Evolutionary conservation across 2,113 vertebrate genomes (phyloP), one percentile per base, ranked within the genome.

Genomic region (Beaufortia kweichowensis): DNA sequence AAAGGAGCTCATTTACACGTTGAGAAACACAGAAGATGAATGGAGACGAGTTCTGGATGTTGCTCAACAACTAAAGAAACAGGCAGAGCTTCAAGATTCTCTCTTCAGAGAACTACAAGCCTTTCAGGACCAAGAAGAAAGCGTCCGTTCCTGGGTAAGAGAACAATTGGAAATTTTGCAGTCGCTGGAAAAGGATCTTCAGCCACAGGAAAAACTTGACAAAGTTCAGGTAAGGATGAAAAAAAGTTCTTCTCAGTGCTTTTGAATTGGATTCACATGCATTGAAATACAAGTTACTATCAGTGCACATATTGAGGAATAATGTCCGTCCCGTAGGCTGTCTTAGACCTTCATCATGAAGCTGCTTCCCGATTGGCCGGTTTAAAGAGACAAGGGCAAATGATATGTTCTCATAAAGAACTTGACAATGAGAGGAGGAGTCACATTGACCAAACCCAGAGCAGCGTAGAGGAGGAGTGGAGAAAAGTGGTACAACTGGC

Each of bases 401-500:
- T 21, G 23, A 35, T 92, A 55, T 88, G 84, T 31, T 78, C 85
- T 78, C 84, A 79, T 21, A 65, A 55, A 35, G 87, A 86, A 0
- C 59, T 83, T 15, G 85, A 84, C 3, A 72, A 83, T 56, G 62
- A 33, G 56, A 76, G 79, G 76, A 87, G 65, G 7, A 48, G 8
- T 0, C 76, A 83, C 3, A 80, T 87, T 14, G 83, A 86, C 59
- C 84, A 86, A 84, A 67, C 59, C 0, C 82, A 90, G 29, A 66
- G 39, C 63, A 87, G 87, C 2, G 26, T 71, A 0, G 90, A 92
- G 80, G 86, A 92, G 66, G 81, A 80, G 79, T 93, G 91, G 91
- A 87, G 46, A 79, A 76, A 57, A 0, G 63, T 89, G 4, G 73
- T 90, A 71, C 82, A 85, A 6, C 65, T 50, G 0, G 89, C 88